These are phyloP conservation scores for Hymenochirus boettgeri DNA, from an alignment of 2,113 vertebrate genomes.

Conservation along the genomic window DNA sequence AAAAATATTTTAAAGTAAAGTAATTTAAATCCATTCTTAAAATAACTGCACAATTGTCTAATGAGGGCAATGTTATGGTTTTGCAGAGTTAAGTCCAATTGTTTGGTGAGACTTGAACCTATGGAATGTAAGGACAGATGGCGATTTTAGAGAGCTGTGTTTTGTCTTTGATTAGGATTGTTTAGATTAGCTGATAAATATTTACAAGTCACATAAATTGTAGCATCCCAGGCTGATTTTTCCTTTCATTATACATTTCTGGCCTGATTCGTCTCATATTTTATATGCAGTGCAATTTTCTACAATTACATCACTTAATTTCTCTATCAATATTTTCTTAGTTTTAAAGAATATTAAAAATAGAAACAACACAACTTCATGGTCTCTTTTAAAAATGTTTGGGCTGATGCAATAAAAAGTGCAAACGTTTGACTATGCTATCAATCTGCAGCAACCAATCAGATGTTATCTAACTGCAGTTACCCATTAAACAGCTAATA, in stretches of 20 bases:
- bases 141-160: conserved; percentile 10
- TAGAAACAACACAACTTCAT: neutral
- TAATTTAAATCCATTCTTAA: neutral
- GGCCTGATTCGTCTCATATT: neutral
- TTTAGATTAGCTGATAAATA: conserved; percentile 28
- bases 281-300: neutral
- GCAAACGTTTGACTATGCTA: too few relatives aligned
- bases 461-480: too few relatives aligned
- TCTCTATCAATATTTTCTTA: neutral
- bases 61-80: neutral
- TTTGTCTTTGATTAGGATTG: conserved; percentile 6
- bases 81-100: conserved; percentile 15
- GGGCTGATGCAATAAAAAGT: too few relatives aligned
- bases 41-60: conserved; percentile 3
- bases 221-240: neutral
- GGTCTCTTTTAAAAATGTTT: too few relatives aligned
- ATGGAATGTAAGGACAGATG: neutral
- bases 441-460: too few relatives aligned
- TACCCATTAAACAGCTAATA: too few relatives aligned
- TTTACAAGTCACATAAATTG: neutral
- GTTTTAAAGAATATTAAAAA: neutral
- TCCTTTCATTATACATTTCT: neutral
- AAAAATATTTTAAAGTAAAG: too few relatives aligned
- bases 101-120: conserved; percentile 4
- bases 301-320: neutral